Evolutionary conservation across 2,113 vertebrate genomes (phyloP), one percentile per base, ranked within the genome.

Genomic region (Poecilia latipinna): DNA sequence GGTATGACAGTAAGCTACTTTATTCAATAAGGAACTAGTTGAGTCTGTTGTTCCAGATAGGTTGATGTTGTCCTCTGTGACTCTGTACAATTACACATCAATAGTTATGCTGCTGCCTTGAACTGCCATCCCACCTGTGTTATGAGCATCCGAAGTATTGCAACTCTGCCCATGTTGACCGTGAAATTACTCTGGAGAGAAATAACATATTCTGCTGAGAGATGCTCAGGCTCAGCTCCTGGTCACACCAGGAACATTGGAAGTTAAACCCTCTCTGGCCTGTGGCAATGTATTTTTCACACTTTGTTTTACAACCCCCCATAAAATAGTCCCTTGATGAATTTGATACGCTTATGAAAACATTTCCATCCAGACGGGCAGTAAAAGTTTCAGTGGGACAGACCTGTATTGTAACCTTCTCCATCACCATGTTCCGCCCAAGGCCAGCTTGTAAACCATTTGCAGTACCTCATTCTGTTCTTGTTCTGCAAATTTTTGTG

Each of bases 271-370:
- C 82, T 64, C 66, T 91, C 85, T 86, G 78, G 83, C 90, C 88
- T 24, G 74, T 78, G 86, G 87, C 82, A n/a, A 75, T 81, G 80
- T 93, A 86, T 91, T 91, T 91, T 93, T 90, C 87, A 78, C 82
- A 64, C 80, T 81, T 80, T 88, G 74, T 83, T 93, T 93, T 93
- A 93, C 88, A 73, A 86, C 48, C 65, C 63, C 63, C 82, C 68
- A 86, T 93, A 88, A 92, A 93, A 86, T 17, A 78, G 77, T 83
- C 84, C 90, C 84, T 85, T 89, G 88, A 92, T 92, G 91, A 93
- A 90, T 91, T 91, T 92, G 84, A 89, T 83, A 84, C 84, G 79
- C 89, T 93, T 91, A 89, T 91, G 90, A 93, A 93, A 93, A 93
- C 90, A 92, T 89, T 90, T 90, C 87, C 82, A 83, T 85, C 82